Evolutionary conservation across 1,140 invertebrate species (phyloP), one percentile per base, ranked within the genome.

Genomic region (Spodoptera litura): DNA sequence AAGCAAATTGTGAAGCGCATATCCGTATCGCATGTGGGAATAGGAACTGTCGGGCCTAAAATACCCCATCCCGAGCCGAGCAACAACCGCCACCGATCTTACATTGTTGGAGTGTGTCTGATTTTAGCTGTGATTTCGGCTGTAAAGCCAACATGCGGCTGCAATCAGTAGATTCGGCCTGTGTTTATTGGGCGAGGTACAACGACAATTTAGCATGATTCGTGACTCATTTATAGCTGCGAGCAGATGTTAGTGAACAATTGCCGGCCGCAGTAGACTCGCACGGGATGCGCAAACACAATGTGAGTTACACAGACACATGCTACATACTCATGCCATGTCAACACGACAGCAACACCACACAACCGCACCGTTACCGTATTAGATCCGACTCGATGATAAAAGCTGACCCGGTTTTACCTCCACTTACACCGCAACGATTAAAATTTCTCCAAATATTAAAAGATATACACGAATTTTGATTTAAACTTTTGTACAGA

Each of bases 311-410:
- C 78, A 51, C 78, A 64, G 78, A 58, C 77, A 64, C 53, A 79
- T 51, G 71, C 78, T 74, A 80, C 79, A 77, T 77, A 38, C 27
- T 78, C 79, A 74, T 78, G 78, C 82, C 83, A 73, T 72, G 81
- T 72, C 81, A 66, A 85, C 81, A 87, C 80, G 83, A 87, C 80
- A 83, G 85, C 80, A 79, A 81, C 58, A 62, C 72, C 71, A 51
- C 38, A 35, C 52, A 58, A 58, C 56, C 35, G 15, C 55, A 59
- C 71, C 35, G 71, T 52, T 75, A 82, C 70, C 56, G 49, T 64
- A 71, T 68, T 79, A 73, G 56, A 78, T 55, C 70, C 66, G 61
- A 15, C 71, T 49, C 71, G 56, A 59, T 61, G 56, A 51, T 64
- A 51, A 35, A 52, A 64, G 6, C 59, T 64, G 27, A 53, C 44